Conservation (phyloP, 2,113 vertebrate genomes). For the Lasiurus cinereus region DNA sequence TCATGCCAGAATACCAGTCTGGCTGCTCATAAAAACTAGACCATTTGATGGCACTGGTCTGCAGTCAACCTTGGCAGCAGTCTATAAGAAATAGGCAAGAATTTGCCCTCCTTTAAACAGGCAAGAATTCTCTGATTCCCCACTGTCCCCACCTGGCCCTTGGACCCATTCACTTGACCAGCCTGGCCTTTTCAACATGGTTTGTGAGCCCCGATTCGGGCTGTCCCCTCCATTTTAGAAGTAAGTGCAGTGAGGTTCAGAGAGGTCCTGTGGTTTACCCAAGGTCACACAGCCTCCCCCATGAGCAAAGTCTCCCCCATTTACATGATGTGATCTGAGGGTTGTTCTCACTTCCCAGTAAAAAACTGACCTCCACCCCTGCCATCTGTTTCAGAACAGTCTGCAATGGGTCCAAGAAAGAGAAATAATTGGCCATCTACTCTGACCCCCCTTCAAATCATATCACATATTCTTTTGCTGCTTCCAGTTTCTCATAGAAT, state of each 20-base stretch:
- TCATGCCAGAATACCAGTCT: conserved; percentile 9
- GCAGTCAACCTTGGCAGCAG: background rate
- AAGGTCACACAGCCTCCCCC: background rate
- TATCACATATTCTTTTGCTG: background rate
- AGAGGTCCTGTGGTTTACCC: background rate
- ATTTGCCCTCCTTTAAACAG: background rate
- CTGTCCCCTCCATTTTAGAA: background rate
- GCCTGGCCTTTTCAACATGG: background rate
- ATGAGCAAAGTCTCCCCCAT: background rate
- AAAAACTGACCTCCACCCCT: background rate
- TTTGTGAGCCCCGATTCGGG: background rate
- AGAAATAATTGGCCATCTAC: background rate
- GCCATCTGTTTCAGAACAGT: background rate
- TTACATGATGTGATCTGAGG: background rate
- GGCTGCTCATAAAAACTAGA: background rate
- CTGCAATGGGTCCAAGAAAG: background rate
- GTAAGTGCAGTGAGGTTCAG: background rate
- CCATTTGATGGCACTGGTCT: background rate
- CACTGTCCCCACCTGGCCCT: background rate
- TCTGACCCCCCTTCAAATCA: background rate
- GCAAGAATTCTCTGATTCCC: background rate
- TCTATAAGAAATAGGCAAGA: background rate
- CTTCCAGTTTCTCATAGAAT: background rate
- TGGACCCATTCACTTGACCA: background rate
- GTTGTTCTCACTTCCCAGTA: background rate